Percentiles rank a stretch among this genome's conserved stretches.
phyloP scores from a whole-genome alignment of 2,113 vertebrate species.

The Theropithecus gelada region DNA sequence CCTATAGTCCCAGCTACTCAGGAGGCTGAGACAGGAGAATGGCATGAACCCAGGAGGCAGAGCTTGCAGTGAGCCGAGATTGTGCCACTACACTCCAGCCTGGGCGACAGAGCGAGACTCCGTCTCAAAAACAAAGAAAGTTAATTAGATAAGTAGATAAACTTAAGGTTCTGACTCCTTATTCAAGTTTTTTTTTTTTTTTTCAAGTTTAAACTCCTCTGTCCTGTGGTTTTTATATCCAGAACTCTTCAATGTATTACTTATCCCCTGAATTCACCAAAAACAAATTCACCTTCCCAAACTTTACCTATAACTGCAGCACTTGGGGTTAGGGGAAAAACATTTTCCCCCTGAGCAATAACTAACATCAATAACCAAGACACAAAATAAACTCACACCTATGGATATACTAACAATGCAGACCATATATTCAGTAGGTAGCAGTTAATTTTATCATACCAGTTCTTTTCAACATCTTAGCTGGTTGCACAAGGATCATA shows the following conservation, averaged over 20 bases:
- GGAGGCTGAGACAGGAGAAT: no score
- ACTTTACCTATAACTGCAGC: neutral
- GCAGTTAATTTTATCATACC: neutral
- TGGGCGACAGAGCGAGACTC: no score
- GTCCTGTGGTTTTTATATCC: neutral
- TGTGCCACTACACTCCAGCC: no score
- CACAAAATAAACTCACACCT: neutral
- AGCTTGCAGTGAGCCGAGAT: no score
- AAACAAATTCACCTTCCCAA: neutral
- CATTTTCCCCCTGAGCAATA: neutral
- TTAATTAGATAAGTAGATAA: neutral
- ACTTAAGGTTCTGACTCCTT: neutral
- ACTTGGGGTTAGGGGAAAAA: neutral
- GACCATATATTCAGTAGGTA: neutral
- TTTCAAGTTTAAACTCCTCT: neutral
- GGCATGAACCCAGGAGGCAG: no score
- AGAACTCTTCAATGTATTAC: neutral
- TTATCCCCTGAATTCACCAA: neutral
- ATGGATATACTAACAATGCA: neutral
- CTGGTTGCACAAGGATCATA: neutral
- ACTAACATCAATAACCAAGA: neutral
- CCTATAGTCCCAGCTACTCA: no score
- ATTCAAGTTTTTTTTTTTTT: neutral
- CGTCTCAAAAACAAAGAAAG: no score
- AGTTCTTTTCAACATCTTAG: neutral